Evolutionary conservation across 2,888 invertebrate genomes (phyloP), one percentile per base, ranked within the genome.

Genomic region (Hyalella azteca): DNA sequence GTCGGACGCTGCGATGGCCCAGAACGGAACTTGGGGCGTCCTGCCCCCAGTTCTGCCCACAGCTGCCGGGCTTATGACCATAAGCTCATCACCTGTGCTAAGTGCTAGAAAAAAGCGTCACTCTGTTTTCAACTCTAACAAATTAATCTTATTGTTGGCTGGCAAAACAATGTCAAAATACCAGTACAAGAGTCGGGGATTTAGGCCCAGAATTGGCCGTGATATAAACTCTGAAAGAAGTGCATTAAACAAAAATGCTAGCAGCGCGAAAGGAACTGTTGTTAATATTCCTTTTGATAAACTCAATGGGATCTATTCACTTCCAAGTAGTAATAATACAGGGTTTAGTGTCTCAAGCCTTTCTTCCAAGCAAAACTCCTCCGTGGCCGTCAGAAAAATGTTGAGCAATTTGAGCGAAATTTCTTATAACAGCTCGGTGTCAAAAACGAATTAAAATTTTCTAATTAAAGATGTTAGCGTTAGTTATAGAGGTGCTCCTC

Each of bases 391-490:
- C 13, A 32, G 29, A 15, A 29, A 59, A 59, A 22, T 15, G 32
- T 36, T 36, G 36, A 36, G 11, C 29, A 22, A 26, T 26, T 11
- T n/a, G 5, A 36, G 29, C 29, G 7, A 36, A 36, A 32, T 66
- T 19, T 19, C 32, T n/a, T 7, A 19, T 66, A 66, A 66, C 66
- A 66, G 66, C 66, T 66, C 66, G 36, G 66, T 66, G 66, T 66
- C 36, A 66, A 66, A 66, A 66, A 32, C 32, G 32, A 66, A 66
- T 66, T 66, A 66, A 66, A 19, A 36, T 66, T 66, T 66, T 66
- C 66, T 36, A 36, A 29, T 36, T 36, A 36, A 66, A 36, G 45
- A 36, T 66, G 36, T 36, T 66, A 66, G 66, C 22, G 9, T 66
- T 66, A 66, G 66, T 66, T 66, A 66, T 32, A 1, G 7, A 59